Base-by-base conservation (phyloP, 2,888 invertebrate genomes). In the Chrysolina americana region DNA sequence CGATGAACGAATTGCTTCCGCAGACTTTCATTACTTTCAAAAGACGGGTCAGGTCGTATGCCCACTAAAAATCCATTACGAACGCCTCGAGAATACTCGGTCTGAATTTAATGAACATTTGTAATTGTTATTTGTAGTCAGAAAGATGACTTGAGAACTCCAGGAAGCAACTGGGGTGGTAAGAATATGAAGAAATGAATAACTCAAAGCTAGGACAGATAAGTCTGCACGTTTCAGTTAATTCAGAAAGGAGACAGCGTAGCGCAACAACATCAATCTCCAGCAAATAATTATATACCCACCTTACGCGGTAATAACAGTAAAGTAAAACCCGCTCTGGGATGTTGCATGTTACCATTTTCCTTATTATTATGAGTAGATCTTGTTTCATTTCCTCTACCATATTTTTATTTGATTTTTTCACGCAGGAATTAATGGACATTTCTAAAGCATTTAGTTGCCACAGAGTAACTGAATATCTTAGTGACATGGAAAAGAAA, bases 101-200 rank as follows among this genome's bases (percentile, higher is more conserved):
- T 8, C 2, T 13, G 28, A 13, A 59, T 59, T 59, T 36, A 36
- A 59, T 59, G 59, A 59, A 59, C 59, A 36, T 59, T 59, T 59
- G 59, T 59, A 59, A 59, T 59, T 59, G 36, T 59, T 59, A 59
- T 59, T 59, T 59, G 59, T 59, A 59, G 59, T n/a, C 59, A 15
- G 36, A 15, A 36, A 59, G 17, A 59, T 59, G 59, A 59, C 59
- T 59, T 23, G n/a, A 28, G 53, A 53, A 53, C 53, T 53, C 11
- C 21, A 23, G 23, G 53, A 53, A 21, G 53, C 10, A 53, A 53
- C 53, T 59, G 2, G 23, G 28, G 28, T n/a, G 8, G 59, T 59
- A 59, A n/a, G n/a, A n/a, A n/a, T 28, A 59, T 59, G 59, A 59
- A 59, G 28, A 28, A 36, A 59, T 28, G 59, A 59, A 59, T 53